phyloP scores from a whole-genome alignment of 2,888 invertebrate genomes.

The Abscondita cerata region DNA sequence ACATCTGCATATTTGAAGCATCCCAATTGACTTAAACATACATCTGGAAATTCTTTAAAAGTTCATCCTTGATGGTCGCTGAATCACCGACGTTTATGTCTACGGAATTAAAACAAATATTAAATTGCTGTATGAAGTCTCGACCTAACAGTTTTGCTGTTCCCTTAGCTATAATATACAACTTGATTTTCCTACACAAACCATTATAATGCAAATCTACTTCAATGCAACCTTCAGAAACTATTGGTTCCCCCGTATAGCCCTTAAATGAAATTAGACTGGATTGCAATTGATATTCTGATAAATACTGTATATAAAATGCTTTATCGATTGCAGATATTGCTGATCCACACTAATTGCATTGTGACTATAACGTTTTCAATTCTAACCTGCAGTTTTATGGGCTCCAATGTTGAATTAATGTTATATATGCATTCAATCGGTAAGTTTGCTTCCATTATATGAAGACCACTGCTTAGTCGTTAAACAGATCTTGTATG shows the following conservation, averaged over 20 bases:
- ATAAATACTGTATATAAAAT: too few species aligned
- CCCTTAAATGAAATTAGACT: neutral
- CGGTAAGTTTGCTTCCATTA: too few species aligned
- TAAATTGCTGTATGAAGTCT: neutral
- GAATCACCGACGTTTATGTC: too few species aligned
- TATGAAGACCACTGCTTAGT: too few species aligned
- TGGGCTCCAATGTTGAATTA: too few species aligned
- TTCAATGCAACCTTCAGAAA: neutral
- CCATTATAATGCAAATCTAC: neutral
- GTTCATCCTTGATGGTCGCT: neutral
- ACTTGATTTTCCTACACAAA: neutral
- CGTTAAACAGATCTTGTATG: too few species aligned
- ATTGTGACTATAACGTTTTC: neutral
- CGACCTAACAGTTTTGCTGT: conserved; percentile 1
- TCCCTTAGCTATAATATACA: neutral
- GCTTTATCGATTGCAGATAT: neutral
- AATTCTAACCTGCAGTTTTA: neutral
- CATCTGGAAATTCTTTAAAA: neutral
- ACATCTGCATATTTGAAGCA: neutral
- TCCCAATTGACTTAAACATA: neutral
- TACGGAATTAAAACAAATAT: neutral
- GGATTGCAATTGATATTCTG: too few species aligned
- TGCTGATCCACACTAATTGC: neutral
- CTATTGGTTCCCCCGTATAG: neutral
- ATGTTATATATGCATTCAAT: too few species aligned